Evolutionary conservation across 2,113 vertebrate species (phyloP), one percentile per base, ranked within the genome.

Genomic region (Centropristis striata): DNA sequence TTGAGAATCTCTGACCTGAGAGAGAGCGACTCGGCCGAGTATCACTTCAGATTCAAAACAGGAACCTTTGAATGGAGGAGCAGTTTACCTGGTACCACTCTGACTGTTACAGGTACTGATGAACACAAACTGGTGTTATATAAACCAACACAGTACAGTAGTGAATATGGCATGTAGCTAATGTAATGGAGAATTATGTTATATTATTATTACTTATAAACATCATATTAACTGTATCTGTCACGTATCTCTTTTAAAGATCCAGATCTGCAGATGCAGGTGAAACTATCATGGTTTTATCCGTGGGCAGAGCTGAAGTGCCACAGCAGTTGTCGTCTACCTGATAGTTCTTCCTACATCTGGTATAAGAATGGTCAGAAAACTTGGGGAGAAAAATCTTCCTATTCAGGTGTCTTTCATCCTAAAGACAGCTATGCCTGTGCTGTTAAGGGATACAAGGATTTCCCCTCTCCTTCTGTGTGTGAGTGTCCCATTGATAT

Each of bases 401-500:
- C 1, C 41, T 12, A 18, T 2, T 20, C 5, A 8, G 1, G 0
- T 1, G 3, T 0, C 4, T 2, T 21, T 10, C 0, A 0, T 10
- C 0, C 2, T 37, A 2, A 0, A 53, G 37, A 83, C n/a, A 83
- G 20, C 1, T 2, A 16, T 58, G 74, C 69, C 6, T 87, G 86
- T 75, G 69, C 78, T 53, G 0, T 84, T 0, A 55, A 25, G 11
- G 23, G 59, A 42, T 2, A 4, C 2, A 42, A 78, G 10, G 9
- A 23, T 0, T 63, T n/a, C 11, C 13, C 36, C 15, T 23, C 69
- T 61, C 57, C 46, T 8, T 4, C 70, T 32, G 66, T 68, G 54
- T 85, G 75, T 85, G 54, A 87, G 85, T 87, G 74, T 11, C 41
- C 15, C n/a, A n/a, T n/a, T n/a, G n/a, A n/a, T n/a, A n/a, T n/a